phyloP scores from a whole-genome alignment of 2,888 invertebrate genomes.

The Phortica magna region DNA sequence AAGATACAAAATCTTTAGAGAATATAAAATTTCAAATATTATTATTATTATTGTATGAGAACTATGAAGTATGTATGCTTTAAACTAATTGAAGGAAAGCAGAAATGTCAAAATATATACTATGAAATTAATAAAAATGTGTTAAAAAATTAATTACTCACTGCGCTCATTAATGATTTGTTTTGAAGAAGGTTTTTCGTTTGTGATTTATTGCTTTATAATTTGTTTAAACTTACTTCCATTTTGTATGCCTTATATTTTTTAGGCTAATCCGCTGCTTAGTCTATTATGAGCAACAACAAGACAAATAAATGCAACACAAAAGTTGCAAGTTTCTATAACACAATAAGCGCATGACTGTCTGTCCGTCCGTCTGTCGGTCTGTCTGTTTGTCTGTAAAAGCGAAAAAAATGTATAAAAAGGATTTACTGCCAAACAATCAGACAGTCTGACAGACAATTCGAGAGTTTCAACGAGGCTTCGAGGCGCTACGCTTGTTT shows the following conservation, averaged over 20 bases:
- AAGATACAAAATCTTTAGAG: constrained; percentile 28
- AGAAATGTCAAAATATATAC: constrained; percentile 55
- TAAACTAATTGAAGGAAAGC: constrained; percentile 60
- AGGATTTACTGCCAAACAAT: constrained; percentile 1
- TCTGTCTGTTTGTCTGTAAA: not conserved
- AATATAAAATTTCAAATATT: constrained; percentile 44
- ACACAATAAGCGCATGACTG: not conserved
- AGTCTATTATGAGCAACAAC: no score
- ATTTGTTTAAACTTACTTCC: no score
- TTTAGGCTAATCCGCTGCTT: no score
- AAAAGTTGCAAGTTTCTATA: no score
- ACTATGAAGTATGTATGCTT: constrained; percentile 57
- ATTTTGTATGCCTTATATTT: no score
- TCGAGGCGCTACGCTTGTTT: constrained; percentile 53
- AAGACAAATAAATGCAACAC: no score
- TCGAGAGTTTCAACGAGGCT: not conserved
- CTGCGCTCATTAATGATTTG: not conserved
- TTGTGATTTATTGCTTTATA: no score
- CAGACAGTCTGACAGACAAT: constrained; percentile 29
- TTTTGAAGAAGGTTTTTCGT: not conserved
- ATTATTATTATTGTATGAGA: constrained; percentile 36
- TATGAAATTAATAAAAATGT: constrained; percentile 64
- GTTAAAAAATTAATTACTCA: constrained; percentile 48
- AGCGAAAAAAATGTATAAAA: not conserved
- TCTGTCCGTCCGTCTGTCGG: not conserved